These are phyloP conservation scores for Reticulitermes speratus DNA, from an alignment of 1,140 invertebrate genomes.

Conservation along the genomic window DNA sequence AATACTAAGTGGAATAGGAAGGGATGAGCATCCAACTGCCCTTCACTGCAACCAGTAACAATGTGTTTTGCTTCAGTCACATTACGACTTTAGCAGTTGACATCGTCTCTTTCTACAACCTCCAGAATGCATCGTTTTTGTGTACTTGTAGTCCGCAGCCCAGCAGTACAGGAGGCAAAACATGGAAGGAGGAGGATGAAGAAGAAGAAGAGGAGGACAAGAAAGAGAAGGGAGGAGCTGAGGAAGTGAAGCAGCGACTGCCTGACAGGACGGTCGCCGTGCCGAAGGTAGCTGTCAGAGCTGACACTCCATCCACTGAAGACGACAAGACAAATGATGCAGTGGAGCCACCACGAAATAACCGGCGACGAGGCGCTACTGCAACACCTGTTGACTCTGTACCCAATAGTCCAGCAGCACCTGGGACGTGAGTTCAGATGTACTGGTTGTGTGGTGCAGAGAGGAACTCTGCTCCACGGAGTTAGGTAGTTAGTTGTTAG, in stretches of 20 bases:
- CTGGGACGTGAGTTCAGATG: not conserved
- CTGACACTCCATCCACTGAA: slow-evolving; percentile 44
- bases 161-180: not conserved
- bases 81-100: too few relatives aligned
- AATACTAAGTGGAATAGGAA: too few relatives aligned
- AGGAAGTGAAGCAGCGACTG: not conserved
- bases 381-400: slow-evolving; percentile 59
- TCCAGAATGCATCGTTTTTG: too few relatives aligned
- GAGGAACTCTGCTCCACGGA: too few relatives aligned
- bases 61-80: too few relatives aligned
- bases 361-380: not conserved
- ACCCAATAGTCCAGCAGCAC: slow-evolving; percentile 62
- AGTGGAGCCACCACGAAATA: slow-evolving; percentile 21
- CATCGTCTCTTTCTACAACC: too few relatives aligned
- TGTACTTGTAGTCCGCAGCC: not conserved
- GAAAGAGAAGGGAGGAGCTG: slow-evolving; percentile 40
- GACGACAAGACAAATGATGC: slow-evolving; percentile 35
- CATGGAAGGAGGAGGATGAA: slow-evolving; percentile 23
- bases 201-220: slow-evolving; percentile 41
- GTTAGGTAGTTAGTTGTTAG: too few relatives aligned
- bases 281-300: slow-evolving; percentile 27
- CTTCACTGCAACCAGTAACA: too few relatives aligned
- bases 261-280: not conserved
- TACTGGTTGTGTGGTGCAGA: too few relatives aligned
- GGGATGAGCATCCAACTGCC: too few relatives aligned